Percentiles rank a stretch among this genome's conserved stretches.
Evolutionary conservation across 1,140 invertebrate genomes (phyloP).

Genomic region (Drosophila aff.): DNA sequence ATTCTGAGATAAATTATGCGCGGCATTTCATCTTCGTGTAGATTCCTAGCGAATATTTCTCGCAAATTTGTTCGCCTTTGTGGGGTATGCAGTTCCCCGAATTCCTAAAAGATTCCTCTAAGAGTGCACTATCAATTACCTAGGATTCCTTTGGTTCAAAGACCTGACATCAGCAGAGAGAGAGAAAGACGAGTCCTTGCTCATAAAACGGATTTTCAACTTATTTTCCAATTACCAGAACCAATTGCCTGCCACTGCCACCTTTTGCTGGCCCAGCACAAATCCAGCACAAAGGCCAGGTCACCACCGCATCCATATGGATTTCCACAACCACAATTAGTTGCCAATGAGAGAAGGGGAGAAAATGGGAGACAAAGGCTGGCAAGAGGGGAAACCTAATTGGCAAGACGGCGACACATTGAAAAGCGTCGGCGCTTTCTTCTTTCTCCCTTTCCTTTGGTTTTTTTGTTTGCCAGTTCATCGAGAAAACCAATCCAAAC

Average conservation of each 20-base stretch:
- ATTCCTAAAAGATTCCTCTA: background rate
- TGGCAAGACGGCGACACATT: slow-evolving; percentile 50
- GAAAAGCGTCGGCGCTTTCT: slow-evolving; percentile 28
- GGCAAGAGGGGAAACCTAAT: slow-evolving; percentile 35
- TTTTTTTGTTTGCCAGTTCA: slow-evolving; percentile 16
- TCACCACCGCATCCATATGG: slow-evolving; percentile 35
- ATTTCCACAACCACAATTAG: slow-evolving; percentile 50
- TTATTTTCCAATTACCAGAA: slow-evolving; percentile 53
- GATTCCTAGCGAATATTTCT: slow-evolving; percentile 19
- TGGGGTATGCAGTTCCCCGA: background rate
- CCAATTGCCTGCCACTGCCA: slow-evolving; percentile 40
- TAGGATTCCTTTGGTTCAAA: slow-evolving; percentile 28
- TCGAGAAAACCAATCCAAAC: slow-evolving; percentile 32
- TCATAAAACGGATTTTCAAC: slow-evolving; percentile 46
- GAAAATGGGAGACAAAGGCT: background rate
- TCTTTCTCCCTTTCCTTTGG: slow-evolving; percentile 12
- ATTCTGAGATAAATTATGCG: slow-evolving; percentile 39
- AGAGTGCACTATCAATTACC: slow-evolving; percentile 6
- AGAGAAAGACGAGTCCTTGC: slow-evolving; percentile 3
- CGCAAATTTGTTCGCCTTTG: slow-evolving; percentile 1
- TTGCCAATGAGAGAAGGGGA: background rate
- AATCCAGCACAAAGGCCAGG: slow-evolving; percentile 40
- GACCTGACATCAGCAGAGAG: slow-evolving; percentile 23
- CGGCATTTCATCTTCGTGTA: slow-evolving; percentile 13
- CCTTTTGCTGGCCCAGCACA: slow-evolving; percentile 45